Evolutionary conservation across 2,113 vertebrate genomes (phyloP), one percentile per base, ranked within the genome.

Genomic region (Mobula birostris): DNA sequence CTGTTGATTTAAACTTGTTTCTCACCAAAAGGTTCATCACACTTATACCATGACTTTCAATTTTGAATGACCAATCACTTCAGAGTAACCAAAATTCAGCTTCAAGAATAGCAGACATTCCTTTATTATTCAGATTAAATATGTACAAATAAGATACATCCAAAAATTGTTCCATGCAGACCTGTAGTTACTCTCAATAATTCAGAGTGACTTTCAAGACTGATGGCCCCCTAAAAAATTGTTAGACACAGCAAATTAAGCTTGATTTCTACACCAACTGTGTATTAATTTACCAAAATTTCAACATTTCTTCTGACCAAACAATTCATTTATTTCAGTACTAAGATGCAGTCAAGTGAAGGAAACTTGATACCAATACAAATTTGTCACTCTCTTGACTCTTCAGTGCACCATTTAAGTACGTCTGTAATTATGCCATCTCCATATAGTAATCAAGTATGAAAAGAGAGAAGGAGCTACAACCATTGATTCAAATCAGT

Each of bases 351-450:
- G 19, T 27, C 7, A 72, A 7, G 36, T 72, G 70, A 93, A 88
- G 58, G 9, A 66, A 29, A 36, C 74, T 91, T 76, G 70, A 76
- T 72, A 66, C 8, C 11, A 40, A 19, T 2, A 24, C 15, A 74
- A 8, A 70, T 74, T 21, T 74, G 32, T 27, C 32, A 74, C 32
- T 40, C 91, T 56, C 40, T 24, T 24, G 91, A 19, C n/a, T 93
- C 56, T 40, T 74, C 27, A 93, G 68, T 93, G 68, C 68, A 93
- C 61, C 70, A 93, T 93, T 74, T 93, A 93, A 21, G 36, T 48
- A 74, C 32, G 40, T 24, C 8, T 72, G 90, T 7, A 56, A 56
- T 29, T 27, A 5, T 74, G 11, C n/a, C 48, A 36, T 74, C 72
- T 40, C 36, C 27, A 72, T 92, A 66, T n/a, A 92, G 36, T 92